Conservation (phyloP, 2,113 vertebrate species). For the Nyctibius bracteatus region DNA sequence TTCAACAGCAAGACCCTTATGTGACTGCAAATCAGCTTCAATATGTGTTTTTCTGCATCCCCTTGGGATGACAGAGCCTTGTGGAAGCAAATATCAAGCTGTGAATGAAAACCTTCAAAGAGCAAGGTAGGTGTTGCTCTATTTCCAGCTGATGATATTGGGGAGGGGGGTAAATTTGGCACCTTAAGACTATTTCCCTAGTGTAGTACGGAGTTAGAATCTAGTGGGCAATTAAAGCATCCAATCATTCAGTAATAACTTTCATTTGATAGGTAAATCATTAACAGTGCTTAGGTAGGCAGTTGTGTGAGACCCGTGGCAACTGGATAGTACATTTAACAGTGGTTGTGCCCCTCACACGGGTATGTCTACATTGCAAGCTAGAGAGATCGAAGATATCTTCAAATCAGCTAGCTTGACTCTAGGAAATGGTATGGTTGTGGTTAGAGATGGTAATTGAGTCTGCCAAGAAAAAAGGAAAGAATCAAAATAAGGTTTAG, state of each 20-base stretch:
- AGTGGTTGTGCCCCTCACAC: not conserved
- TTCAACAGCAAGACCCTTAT: not conserved
- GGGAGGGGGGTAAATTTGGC: not conserved
- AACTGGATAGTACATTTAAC: not conserved
- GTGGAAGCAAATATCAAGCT: not conserved
- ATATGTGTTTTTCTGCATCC: not conserved
- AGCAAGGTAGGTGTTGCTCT: not conserved
- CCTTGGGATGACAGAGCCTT: not conserved
- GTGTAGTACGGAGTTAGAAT: not conserved
- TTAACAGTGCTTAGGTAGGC: not conserved
- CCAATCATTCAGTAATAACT: not conserved
- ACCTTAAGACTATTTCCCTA: not conserved
- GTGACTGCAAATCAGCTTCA: not conserved
- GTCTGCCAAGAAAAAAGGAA: not conserved
- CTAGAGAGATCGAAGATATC: not conserved
- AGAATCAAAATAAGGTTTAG: not conserved
- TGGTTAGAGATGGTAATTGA: not conserved
- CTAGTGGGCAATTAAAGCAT: not conserved
- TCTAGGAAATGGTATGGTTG: not conserved
- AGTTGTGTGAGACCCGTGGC: not conserved
- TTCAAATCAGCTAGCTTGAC: not conserved
- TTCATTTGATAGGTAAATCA: not conserved
- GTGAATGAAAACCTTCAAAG: not conserved
- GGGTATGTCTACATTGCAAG: not conserved
- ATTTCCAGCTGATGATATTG: not conserved